These are phyloP conservation scores for Zoanthus solanderi DNA, from an alignment of 92 coral and sea anemone species.

Conservation along the genomic window DNA sequence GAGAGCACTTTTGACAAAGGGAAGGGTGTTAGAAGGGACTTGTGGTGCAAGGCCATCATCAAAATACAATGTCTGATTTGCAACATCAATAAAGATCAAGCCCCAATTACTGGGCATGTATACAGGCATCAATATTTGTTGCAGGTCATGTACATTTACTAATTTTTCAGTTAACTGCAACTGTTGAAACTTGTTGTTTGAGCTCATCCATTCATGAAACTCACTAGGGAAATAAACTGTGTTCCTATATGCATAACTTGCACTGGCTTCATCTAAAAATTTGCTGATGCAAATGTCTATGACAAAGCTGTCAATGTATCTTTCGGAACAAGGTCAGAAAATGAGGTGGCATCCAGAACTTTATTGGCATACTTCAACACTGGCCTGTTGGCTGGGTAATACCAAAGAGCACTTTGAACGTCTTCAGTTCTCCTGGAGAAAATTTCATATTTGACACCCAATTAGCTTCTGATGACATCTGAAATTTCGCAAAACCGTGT, in stretches of 20 bases:
- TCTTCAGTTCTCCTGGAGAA: slow-evolving; percentile 11
- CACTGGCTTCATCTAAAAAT: slow-evolving; percentile 36
- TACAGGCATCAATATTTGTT: slow-evolving; percentile 46
- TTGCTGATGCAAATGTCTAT: slow-evolving; percentile 58
- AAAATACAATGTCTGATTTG: slow-evolving; percentile 43
- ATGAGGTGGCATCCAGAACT: slow-evolving; percentile 51
- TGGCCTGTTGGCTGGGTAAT: slow-evolving; percentile 40
- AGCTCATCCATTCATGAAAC: slow-evolving; percentile 52
- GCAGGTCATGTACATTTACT: neutral
- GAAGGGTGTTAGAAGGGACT: slow-evolving; percentile 31
- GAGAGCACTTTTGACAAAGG: neutral
- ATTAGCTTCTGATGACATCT: slow-evolving; percentile 47
- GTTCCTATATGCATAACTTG: neutral
- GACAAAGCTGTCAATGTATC: slow-evolving; percentile 60
- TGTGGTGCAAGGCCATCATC: slow-evolving; percentile 63
- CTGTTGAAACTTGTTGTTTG: slow-evolving; percentile 38
- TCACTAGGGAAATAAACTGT: slow-evolving; percentile 61
- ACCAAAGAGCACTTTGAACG: slow-evolving; percentile 54
- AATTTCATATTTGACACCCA: slow-evolving; percentile 53
- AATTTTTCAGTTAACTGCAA: neutral
- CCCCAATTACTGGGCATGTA: too few relatives aligned
- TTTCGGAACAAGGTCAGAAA: slow-evolving; percentile 56
- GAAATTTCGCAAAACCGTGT: slow-evolving; percentile 44
- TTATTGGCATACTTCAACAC: slow-evolving; percentile 39
- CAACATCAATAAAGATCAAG: too few relatives aligned